Base-by-base conservation (phyloP, 2,888 invertebrate genomes). In the Callyntrura guangdongensis region DNA sequence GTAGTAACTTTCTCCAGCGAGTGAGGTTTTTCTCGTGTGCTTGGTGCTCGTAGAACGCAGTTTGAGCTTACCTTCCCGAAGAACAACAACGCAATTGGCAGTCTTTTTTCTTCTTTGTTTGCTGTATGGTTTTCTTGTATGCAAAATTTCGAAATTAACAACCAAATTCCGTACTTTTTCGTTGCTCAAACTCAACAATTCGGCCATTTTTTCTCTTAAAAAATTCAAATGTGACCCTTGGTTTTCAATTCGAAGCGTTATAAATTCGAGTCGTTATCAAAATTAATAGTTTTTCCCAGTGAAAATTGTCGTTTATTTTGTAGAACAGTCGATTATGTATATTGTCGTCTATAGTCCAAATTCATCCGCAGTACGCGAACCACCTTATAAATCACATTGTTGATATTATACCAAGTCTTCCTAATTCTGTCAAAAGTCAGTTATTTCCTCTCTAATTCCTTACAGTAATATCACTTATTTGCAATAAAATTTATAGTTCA, bases 31-130 rank as follows among this genome's bases (percentile, higher is more conserved):
- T 88, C 74, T 22, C 27, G 36, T 79, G 59, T 56, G 88, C 20
- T 17, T 49, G 17, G 11, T 53, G 74, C 49, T 25, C 64, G 6
- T 14, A 59, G 84, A 84, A 86, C 90, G 77, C 91, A 91, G 91
- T 91, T 91, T 91, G 91, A 91, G 91, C 91, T 91, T 67, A 91
- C 87, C 91, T 88, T 88, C 88, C 91, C 79, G 49, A 20, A 47
- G 84, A 84, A 67, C 83, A 91, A 88, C 88, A 87, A n/a, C 88
- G 83, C 22, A 77, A 91, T 91, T 87, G 91, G 87, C 87, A 53
- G 25, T 20, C 6, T 45, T 83, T 59, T 87, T 79, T 61, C 25
- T n/a, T 77, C 86, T 82, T 86, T 87, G 61, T 87, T 88, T 82
- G 45, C 47, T 69, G 4, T 25, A n/a, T 83, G 74, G 61, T 83